These are phyloP conservation scores for Apis florea DNA, from an alignment of 1,140 invertebrate genomes.

Conservation along the genomic window DNA sequence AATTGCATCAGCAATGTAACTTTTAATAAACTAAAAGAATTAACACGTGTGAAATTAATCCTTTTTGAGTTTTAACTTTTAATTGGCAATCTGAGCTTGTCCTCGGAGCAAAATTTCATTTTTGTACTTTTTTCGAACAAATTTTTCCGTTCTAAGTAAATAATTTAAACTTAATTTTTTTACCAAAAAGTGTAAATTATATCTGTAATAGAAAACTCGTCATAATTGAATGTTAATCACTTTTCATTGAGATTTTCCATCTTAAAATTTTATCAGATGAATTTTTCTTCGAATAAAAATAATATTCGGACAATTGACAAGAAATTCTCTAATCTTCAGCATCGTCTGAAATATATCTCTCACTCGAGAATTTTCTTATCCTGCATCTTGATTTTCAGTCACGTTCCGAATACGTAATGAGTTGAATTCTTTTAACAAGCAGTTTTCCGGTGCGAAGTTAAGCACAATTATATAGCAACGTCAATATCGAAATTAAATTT, in stretches of 20 bases:
- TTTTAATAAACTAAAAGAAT: too few species aligned
- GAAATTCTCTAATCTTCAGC: slow-evolving; percentile 21
- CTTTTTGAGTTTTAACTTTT: too few species aligned
- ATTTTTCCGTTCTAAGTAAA: too few species aligned
- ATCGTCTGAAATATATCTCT: not conserved
- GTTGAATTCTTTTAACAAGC: slow-evolving; percentile 8
- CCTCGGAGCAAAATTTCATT: not conserved
- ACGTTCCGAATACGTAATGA: slow-evolving; percentile 32
- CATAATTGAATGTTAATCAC: not conserved
- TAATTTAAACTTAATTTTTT: not conserved
- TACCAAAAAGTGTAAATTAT: not conserved
- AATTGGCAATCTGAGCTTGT: too few species aligned
- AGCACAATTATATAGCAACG: not conserved
- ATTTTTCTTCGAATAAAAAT: slow-evolving; percentile 5
- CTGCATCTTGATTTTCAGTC: slow-evolving; percentile 39
- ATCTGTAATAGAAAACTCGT: not conserved
- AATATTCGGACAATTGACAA: not conserved
- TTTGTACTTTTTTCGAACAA: too few species aligned
- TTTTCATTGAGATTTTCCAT: not conserved
- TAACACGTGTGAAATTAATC: too few species aligned
- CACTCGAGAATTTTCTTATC: slow-evolving; percentile 27
- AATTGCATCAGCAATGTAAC: not conserved
- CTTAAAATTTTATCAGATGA: not conserved
- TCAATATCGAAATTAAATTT: slow-evolving; percentile 25
- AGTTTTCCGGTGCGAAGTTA: not conserved